Conservation (phyloP, 2,797 vertebrate genomes). For the Myotis myotis region DNA sequence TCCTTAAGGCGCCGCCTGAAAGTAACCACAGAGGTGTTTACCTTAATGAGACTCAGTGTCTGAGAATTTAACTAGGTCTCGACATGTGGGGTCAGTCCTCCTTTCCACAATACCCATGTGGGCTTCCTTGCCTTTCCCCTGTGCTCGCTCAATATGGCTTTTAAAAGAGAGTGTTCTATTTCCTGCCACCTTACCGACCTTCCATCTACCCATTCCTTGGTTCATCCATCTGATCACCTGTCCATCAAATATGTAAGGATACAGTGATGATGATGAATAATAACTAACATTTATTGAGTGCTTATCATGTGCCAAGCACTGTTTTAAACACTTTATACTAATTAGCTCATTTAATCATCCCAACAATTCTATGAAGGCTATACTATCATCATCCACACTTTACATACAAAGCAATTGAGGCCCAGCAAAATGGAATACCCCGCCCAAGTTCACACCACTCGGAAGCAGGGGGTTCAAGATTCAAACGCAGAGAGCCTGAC, state of each 20-base stretch:
- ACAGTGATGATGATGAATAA: background rate
- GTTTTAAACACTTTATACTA: background rate
- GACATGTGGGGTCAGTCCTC: background rate
- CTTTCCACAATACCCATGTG: background rate
- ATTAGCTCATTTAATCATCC: background rate
- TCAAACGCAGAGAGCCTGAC: background rate
- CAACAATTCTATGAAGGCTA: background rate
- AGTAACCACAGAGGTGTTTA: background rate
- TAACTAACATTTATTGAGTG: background rate
- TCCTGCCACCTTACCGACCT: background rate
- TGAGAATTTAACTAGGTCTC: background rate
- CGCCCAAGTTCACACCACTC: background rate
- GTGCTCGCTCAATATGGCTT: background rate
- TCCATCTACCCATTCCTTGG: background rate
- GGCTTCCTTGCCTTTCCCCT: background rate
- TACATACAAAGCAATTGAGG: background rate
- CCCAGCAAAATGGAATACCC: background rate
- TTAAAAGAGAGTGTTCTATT: background rate
- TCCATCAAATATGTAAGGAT: background rate
- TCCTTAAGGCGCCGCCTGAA: background rate
- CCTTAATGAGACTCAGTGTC: background rate
- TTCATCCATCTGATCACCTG: background rate
- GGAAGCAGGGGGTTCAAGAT: background rate
- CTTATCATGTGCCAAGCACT: background rate
- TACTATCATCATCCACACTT: background rate